Conservation (phyloP, 64 coral and sea anemone species). For the Anthopleura sola region DNA sequence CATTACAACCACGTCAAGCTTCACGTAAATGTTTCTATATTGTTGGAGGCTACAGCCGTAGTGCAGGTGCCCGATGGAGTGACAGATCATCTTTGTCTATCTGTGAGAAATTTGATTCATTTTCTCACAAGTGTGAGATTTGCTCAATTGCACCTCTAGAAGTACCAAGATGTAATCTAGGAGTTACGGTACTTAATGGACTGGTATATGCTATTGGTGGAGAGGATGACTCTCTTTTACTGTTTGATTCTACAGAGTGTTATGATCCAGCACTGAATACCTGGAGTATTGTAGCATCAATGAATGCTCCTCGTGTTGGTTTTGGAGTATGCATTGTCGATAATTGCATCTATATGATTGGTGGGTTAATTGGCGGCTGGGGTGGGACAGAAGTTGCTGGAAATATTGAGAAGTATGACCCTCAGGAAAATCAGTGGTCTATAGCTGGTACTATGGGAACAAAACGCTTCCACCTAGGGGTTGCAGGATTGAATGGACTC, state of each 20-base stretch:
- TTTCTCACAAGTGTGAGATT: slow-evolving; percentile 74
- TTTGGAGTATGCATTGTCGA: slow-evolving; percentile 91
- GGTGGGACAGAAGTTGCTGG: slow-evolving; percentile 83
- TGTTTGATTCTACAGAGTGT: slow-evolving; percentile 90
- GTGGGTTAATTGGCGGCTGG: slow-evolving; percentile 93
- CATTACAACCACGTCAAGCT: slow-evolving; percentile 59
- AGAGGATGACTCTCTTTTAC: slow-evolving; percentile 88
- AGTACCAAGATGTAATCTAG: slow-evolving; percentile 69
- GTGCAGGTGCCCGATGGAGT: slow-evolving; percentile 73
- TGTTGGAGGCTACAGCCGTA: slow-evolving; percentile 76
- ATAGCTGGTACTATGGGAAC: slow-evolving; percentile 74
- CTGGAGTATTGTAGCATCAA: slow-evolving; percentile 63
- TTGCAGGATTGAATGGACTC: slow-evolving; percentile 67
- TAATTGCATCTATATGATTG: slow-evolving; percentile 84
- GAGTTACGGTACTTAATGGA: slow-evolving; percentile 60
- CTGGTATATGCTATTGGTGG: slow-evolving; percentile 91
- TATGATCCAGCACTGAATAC: slow-evolving; percentile 74
- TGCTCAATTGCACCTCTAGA: slow-evolving; percentile 65
- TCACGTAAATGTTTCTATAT: slow-evolving; percentile 89
- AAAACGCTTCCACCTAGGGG: slow-evolving; percentile 86
- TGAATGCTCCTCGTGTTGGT: slow-evolving; percentile 65
- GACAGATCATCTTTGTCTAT: slow-evolving; percentile 72
- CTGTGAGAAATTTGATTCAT: slow-evolving; percentile 91
- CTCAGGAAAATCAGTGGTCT: slow-evolving; percentile 68
- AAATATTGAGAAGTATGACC: slow-evolving; percentile 84